These are phyloP conservation scores for Pinctada fucata DNA, from an alignment of 2,888 invertebrate genomes.

Conservation along the genomic window DNA sequence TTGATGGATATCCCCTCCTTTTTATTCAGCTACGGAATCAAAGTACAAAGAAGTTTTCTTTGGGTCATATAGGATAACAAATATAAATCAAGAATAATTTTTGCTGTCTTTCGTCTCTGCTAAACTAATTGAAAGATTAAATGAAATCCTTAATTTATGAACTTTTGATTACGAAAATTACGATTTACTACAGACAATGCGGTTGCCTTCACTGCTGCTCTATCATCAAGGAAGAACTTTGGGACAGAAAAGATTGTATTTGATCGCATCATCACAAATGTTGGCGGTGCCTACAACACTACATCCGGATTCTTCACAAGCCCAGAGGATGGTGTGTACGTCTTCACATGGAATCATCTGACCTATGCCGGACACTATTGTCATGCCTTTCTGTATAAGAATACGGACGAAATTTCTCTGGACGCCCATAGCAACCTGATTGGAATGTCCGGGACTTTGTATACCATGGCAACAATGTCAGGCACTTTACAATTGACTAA, in stretches of 20 bases:
- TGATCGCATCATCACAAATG: slow-evolving; percentile 20
- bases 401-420: not conserved
- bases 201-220: too few species aligned
- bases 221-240: too few species aligned
- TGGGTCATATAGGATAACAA: too few species aligned
- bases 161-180: too few species aligned
- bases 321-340: slow-evolving; percentile 5
- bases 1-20: too few species aligned
- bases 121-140: too few species aligned
- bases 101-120: too few species aligned
- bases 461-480: not conserved
- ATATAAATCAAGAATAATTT: too few species aligned
- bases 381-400: not conserved
- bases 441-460: not conserved
- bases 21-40: too few species aligned
- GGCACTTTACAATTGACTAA: not conserved
- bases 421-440: not conserved
- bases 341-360: slow-evolving; percentile 2
- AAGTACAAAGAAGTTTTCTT: too few species aligned
- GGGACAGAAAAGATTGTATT: not conserved
- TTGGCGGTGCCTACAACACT: slow-evolving; percentile 15
- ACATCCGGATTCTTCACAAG: slow-evolving; percentile 12
- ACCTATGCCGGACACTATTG: not conserved
- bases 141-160: too few species aligned
- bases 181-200: too few species aligned